phyloP scores from a whole-genome alignment of 2,797 vertebrate genomes.

The Acrocephalus scirpaceus region DNA sequence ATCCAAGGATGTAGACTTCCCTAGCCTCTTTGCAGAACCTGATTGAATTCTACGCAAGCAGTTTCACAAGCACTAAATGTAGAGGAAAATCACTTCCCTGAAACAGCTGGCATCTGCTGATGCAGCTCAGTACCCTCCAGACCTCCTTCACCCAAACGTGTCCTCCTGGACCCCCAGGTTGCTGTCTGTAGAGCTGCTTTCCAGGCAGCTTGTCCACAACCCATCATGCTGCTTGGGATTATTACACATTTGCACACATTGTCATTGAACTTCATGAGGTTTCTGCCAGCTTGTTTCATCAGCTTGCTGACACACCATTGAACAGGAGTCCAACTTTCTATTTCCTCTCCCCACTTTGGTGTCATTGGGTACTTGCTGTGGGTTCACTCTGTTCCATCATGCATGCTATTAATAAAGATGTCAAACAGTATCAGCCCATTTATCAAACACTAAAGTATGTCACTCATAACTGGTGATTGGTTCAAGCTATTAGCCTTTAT shows the following conservation, averaged over 20 bases:
- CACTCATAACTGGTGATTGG: background rate
- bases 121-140: background rate
- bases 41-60: background rate
- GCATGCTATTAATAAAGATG: background rate
- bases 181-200: background rate
- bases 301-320: background rate
- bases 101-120: background rate
- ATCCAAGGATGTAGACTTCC: background rate
- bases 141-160: background rate
- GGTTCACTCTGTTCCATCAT: background rate
- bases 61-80: background rate
- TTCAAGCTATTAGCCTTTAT: background rate
- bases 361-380: background rate
- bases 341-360: background rate
- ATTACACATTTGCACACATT: background rate
- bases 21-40: background rate
- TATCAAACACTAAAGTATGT: background rate
- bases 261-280: background rate
- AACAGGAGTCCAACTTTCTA: background rate
- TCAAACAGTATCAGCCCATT: background rate
- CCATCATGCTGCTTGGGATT: background rate
- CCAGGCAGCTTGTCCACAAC: background rate
- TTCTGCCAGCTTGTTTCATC: background rate
- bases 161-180: background rate
- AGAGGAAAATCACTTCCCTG: background rate